Base-by-base conservation (phyloP, 2,113 vertebrate genomes). In the Fregetta grallaria region DNA sequence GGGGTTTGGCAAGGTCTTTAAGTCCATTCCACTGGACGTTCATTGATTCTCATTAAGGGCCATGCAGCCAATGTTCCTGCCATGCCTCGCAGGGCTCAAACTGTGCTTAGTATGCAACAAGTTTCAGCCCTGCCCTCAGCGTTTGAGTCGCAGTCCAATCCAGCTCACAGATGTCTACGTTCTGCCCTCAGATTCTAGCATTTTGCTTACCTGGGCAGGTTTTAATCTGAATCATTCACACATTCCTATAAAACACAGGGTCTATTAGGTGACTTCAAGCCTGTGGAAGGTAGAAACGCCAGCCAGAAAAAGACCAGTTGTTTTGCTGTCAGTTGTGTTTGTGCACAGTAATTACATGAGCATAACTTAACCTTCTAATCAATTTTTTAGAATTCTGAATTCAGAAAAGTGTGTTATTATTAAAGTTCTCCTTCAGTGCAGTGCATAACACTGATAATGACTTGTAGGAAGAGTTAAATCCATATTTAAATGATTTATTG, bases 401-500 rank as follows among this genome's bases (percentile, higher is more conserved):
- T 92, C n/a, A 77, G 36, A 80, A 86, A 89, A 85, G 34, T 76
- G 32, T 34, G 55, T 80, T 88, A 72, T 66, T 63, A 17, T 71
- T 68, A 10, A 94, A 73, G 27, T 85, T 86, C 70, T 86, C 18
- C 56, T 93, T 88, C 63, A 80, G 34, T 45, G 34, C 25, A 90
- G 32, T 4, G 6, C 47, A 63, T 59, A 92, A 78, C 1, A 9
- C 32, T 83, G 38, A 23, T 63, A 81, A 74, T 2, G 10, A 47
- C 40, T 52, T 80, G 62, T 72, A 91, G 40, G 16, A 95, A 85
- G 58, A 87, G 45, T 91, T 95, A 94, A 95, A 92, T 86, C 17
- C 38, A 68, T 91, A 86, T 79, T 96, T 92, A 89, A 92, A 74
- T 92, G 82, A 88, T 61, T 87, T 84, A 83, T 87, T 90, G 30